Percentiles rank a stretch among this genome's conserved stretches.
Evolutionary conservation across 2,797 vertebrate species (phyloP).

Genomic region (Distichodus sexfasciatus): DNA sequence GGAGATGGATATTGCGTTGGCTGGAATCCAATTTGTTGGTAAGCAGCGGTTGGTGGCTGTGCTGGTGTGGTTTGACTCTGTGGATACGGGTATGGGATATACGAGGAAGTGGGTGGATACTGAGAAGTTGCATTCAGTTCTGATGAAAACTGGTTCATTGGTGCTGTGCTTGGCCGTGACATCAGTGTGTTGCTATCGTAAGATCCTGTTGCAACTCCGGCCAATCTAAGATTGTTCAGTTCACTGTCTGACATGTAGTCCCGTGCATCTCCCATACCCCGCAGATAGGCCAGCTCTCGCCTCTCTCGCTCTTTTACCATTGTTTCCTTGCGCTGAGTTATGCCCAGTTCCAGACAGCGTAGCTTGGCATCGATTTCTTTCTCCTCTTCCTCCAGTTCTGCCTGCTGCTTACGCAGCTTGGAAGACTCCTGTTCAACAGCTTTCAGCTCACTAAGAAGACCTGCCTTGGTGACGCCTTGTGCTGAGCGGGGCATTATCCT

Average conservation of each 20-base stretch:
- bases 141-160: constrained; percentile 80
- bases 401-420: constrained; percentile 97
- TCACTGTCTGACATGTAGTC: constrained; percentile 98
- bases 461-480: constrained; percentile 88
- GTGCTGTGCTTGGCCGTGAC: constrained; percentile 76
- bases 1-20: constrained; percentile 79
- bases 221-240: constrained; percentile 88
- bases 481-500: constrained; percentile 77
- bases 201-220: constrained; percentile 64
- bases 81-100: constrained; percentile 82
- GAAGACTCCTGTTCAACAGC: constrained; percentile 97
- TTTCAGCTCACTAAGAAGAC: constrained; percentile 91
- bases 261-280: constrained; percentile 85
- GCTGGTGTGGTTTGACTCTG: constrained; percentile 74
- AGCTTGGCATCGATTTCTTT: constrained; percentile 99
- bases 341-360: constrained; percentile 94
- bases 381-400: constrained; percentile 96
- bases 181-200: constrained; percentile 79
- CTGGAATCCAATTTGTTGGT: constrained; percentile 84
- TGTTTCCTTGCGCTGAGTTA: constrained; percentile 95
- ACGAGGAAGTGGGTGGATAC: constrained; percentile 80
- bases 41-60: constrained; percentile 72
- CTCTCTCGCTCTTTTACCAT: constrained; percentile 89
- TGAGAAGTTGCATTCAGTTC: constrained; percentile 74
- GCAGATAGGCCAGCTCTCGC: constrained; percentile 86